Evolutionary conservation across 2,888 invertebrate genomes (phyloP), one percentile per base, ranked within the genome.

Genomic region (Caenorhabditis sp.): DNA sequence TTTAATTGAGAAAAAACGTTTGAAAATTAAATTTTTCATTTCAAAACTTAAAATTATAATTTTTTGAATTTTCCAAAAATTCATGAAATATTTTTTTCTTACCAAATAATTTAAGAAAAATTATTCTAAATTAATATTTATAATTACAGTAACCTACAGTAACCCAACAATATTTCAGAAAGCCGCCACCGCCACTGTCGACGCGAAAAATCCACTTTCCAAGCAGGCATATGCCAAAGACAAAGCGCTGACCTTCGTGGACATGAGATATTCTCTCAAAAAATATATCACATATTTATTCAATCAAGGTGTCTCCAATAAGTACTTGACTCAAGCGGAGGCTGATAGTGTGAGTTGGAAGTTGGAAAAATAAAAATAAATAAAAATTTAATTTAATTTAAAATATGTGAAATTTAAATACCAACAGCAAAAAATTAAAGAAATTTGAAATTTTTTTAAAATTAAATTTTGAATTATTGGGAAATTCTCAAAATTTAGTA

Each of bases 181-280:
- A 47, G 80, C 69, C 22, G 74, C 74, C n/a, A 24, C 8, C 3
- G 74, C 74, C 1, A 64, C 18, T 4, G 56, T 72, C 24, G 62
- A 68, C 37, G 68, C 74, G 8, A 64, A 44, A 1, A 71, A 80
- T 26, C 80, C 37, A 9, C 67, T 68, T 18, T 80, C 80, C 26
- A 80, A 80, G 32, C 74, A 69, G 50, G 80, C 72, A 11, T 80
- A 80, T 58, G 72, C 72, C 2, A 53, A 80, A 37, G 68, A 72
- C 5, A 72, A 72, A 62, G 72, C 80, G 3, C 28, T 68, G 1
- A 51, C 80, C 11, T 80, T 80, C 35, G 61, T 80, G 15, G 80
- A 80, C 28, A 61, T 62, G 67, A 53, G 80, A 40, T 80, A 50
- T 44, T 72, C 80, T 4, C 65, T 78, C 51, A 78, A 70, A 65